These are phyloP conservation scores for Zoroaster sp. DNA, from an alignment of 53 echinoderm and acorn worm species.

Conservation along the genomic window DNA sequence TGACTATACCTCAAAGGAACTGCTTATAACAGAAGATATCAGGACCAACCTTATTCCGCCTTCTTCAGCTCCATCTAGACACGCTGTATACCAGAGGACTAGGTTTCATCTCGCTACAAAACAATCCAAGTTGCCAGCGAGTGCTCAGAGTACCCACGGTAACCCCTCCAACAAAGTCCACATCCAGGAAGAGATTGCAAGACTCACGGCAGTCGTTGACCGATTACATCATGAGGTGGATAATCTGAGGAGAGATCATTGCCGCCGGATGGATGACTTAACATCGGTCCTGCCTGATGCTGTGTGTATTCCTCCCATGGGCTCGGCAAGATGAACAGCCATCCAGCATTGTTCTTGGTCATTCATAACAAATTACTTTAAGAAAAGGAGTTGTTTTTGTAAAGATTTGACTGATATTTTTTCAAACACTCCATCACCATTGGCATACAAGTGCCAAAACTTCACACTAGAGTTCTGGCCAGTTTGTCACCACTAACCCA, in stretches of 20 bases:
- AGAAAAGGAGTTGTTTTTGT: neutral
- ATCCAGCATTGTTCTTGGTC: neutral
- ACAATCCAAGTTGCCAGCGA: neutral
- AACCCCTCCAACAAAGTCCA: neutral
- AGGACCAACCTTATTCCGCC: neutral
- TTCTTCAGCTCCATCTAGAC: neutral
- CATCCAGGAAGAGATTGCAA: slow-evolving; percentile 12
- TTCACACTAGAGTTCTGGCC: too few relatives aligned
- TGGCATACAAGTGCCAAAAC: too few relatives aligned
- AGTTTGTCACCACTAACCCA: too few relatives aligned
- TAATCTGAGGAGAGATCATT: neutral
- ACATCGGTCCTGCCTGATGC: slow-evolving; percentile 17
- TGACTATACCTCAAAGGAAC: neutral
- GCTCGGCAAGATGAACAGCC: neutral
- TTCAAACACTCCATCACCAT: too few relatives aligned
- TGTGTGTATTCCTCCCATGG: slow-evolving; percentile 38
- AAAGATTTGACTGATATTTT: too few relatives aligned
- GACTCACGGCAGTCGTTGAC: neutral
- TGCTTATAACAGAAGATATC: neutral
- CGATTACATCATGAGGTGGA: neutral
- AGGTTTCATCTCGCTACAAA: slow-evolving; percentile 37
- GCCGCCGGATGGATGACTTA: slow-evolving; percentile 10
- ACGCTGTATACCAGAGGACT: neutral
- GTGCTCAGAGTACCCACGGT: neutral
- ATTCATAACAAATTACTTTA: neutral